These are phyloP conservation scores for Meta bourneti DNA, from an alignment of 2,888 invertebrate genomes.

Conservation along the genomic window DNA sequence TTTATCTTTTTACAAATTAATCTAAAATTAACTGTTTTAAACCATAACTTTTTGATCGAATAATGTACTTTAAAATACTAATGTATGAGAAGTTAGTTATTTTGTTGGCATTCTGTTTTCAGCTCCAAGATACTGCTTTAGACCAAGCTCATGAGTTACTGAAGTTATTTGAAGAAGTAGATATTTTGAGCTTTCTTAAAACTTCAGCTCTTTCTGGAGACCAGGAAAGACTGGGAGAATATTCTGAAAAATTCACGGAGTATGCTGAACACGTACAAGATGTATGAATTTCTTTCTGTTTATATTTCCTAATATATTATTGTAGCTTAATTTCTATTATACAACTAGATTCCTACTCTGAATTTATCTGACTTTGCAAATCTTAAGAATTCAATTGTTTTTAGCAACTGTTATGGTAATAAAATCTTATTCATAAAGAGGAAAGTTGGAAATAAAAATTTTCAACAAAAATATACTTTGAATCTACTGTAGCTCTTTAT, in stretches of 20 bases:
- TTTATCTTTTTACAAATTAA: too few relatives aligned
- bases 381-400: too few relatives aligned
- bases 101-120: neutral
- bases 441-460: too few relatives aligned
- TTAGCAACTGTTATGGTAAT: too few relatives aligned
- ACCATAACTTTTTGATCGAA: too few relatives aligned
- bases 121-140: conserved; percentile 90
- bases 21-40: too few relatives aligned
- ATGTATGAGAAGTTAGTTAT: neutral
- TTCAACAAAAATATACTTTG: too few relatives aligned
- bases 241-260: conserved; percentile 96
- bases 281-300: conserved; percentile 83
- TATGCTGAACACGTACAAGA: conserved; percentile 99
- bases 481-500: too few relatives aligned
- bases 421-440: too few relatives aligned
- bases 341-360: neutral
- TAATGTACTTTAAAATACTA: neutral
- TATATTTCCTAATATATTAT: neutral
- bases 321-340: neutral
- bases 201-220: conserved; percentile 89
- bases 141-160: conserved; percentile 91
- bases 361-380: too few relatives aligned
- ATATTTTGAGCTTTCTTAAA: conserved; percentile 85
- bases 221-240: conserved; percentile 94
- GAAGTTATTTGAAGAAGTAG: conserved; percentile 81